Evolutionary conservation across 2,113 vertebrate genomes (phyloP).

Genomic region (Garra rufa): DNA sequence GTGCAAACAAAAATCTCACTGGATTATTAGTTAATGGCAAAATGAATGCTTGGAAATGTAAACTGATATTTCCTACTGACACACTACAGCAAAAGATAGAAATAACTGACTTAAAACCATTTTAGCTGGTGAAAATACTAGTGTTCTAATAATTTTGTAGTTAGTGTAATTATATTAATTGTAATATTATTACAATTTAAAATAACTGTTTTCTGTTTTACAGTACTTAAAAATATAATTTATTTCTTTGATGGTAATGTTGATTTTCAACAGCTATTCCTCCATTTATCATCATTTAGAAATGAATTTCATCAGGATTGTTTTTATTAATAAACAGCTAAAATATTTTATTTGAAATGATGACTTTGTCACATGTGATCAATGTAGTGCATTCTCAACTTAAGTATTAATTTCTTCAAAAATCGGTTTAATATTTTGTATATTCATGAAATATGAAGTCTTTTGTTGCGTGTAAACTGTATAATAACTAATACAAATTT

Average conservation of each 20-base stretch:
- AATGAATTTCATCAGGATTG: neutral
- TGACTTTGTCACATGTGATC: neutral
- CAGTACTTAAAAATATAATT: neutral
- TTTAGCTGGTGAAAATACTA: no score
- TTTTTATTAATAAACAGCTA: neutral
- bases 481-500: constrained; percentile 52
- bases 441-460: neutral
- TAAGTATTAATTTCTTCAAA: neutral
- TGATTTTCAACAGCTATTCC: neutral
- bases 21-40: no score
- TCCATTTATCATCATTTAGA: neutral
- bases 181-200: neutral
- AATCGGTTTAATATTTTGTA: neutral
- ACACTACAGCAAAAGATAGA: no score
- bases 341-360: neutral
- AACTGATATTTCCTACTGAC: no score
- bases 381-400: neutral
- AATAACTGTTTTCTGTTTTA: neutral
- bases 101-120: no score
- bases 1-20: no score
- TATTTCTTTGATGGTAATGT: neutral
- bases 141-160: no score
- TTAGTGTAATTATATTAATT: no score
- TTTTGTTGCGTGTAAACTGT: neutral
- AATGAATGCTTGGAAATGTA: no score